A percentile compares a stretch with the other conserved stretches of the same genome.
Evolutionary conservation across 2,888 invertebrate genomes (phyloP).

Genomic region (Drosophila formosana): DNA sequence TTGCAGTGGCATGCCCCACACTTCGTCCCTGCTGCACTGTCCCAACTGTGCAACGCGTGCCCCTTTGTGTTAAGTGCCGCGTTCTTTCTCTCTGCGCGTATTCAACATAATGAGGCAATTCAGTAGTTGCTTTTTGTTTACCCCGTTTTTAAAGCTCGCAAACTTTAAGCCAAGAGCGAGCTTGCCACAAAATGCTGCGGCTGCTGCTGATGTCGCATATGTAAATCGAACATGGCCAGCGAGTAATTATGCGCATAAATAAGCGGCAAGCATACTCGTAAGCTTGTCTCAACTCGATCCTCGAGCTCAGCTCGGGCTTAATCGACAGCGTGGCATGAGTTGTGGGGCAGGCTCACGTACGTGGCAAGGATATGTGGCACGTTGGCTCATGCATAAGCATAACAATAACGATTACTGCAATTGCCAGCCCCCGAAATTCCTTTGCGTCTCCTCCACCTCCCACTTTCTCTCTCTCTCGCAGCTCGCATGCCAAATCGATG

Average conservation of each 20-base stretch:
- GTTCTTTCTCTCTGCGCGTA: conserved; percentile 23
- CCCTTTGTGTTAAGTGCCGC: conserved; percentile 77
- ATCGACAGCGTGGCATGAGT: conserved; percentile 41
- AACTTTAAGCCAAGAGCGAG: conserved; percentile 37
- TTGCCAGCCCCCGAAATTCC: neutral
- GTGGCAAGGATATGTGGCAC: conserved; percentile 43
- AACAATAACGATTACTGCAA: conserved; percentile 52
- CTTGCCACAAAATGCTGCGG: conserved; percentile 59
- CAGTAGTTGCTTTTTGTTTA: conserved; percentile 22
- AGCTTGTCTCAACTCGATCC: conserved; percentile 16
- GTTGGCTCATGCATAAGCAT: conserved; percentile 75
- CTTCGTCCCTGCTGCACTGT: neutral
- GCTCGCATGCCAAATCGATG: conserved; percentile 57
- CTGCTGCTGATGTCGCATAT: conserved; percentile 52
- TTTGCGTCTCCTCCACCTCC: too few relatives aligned
- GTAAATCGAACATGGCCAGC: conserved; percentile 57
- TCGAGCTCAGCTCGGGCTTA: conserved; percentile 44
- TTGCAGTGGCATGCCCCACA: conserved; percentile 40
- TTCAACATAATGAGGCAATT: conserved; percentile 75
- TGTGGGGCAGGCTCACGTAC: neutral
- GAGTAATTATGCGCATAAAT: conserved; percentile 77
- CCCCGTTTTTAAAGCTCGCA: conserved; percentile 10
- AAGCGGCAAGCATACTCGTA: conserved; percentile 34
- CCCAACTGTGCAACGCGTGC: conserved; percentile 50
- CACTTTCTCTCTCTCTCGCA: too few relatives aligned